phyloP scores from a whole-genome alignment of 1,140 invertebrate species.

The Hycleus cichorii region DNA sequence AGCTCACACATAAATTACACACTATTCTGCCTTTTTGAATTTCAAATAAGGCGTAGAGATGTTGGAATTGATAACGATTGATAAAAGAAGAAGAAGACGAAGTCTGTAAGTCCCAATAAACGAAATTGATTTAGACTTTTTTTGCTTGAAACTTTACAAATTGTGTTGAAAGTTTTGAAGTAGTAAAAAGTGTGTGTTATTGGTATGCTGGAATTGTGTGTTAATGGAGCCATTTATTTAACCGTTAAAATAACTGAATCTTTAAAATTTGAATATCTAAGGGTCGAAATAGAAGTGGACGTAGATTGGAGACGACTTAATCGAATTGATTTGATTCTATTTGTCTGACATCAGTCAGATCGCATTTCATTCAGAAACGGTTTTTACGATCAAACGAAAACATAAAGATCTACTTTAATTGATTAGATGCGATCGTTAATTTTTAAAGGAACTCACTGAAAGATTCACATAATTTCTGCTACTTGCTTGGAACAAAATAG shows the following conservation, averaged over 20 bases:
- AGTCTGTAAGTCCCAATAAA: constrained; percentile 16
- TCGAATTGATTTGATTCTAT: not conserved
- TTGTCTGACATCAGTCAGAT: constrained; percentile 8
- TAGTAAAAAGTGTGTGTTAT: not conserved
- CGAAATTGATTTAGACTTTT: constrained; percentile 24
- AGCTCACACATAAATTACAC: constrained; percentile 7
- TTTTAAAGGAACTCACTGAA: not conserved
- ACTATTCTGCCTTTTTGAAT: constrained; percentile 19
- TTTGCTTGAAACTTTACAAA: constrained; percentile 19
- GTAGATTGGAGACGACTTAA: too few species aligned
- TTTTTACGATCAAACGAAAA: constrained; percentile 8
- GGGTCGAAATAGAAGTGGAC: too few species aligned
- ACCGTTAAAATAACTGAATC: too few species aligned
- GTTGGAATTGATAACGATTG: constrained; percentile 6
- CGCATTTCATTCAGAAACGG: constrained; percentile 11
- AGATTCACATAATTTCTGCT: not conserved
- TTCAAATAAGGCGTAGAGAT: constrained; percentile 19
- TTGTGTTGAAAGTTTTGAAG: constrained; percentile 23
- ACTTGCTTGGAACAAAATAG: constrained; percentile 1
- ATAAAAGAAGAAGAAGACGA: constrained; percentile 5
- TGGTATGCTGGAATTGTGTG: constrained; percentile 18
- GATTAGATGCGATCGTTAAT: constrained; percentile 5
- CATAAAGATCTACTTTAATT: constrained; percentile 8
- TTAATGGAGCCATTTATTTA: constrained; percentile 24
- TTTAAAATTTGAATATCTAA: too few species aligned